Percentiles rank a stretch among this genome's conserved stretches.
phyloP scores from a whole-genome alignment of 1,140 invertebrate species.

The Aleiodes sp. region DNA sequence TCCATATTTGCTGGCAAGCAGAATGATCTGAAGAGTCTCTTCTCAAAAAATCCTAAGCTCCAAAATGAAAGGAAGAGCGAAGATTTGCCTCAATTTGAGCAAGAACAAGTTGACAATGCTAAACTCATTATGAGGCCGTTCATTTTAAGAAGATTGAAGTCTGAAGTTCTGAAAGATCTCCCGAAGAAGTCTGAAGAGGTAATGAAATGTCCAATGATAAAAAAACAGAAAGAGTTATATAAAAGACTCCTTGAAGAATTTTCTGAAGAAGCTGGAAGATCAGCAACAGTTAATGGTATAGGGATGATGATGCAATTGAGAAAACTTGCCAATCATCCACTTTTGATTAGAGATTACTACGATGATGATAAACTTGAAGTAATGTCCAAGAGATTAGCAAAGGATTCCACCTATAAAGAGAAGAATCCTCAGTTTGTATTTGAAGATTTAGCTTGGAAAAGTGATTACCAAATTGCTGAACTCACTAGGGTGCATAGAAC shows the following conservation, averaged over 20 bases:
- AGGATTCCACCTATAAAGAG: slow-evolving; percentile 78
- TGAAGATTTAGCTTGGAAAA: slow-evolving; percentile 87
- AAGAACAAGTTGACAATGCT: slow-evolving; percentile 89
- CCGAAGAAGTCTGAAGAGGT: slow-evolving; percentile 82
- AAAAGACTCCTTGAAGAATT: slow-evolving; percentile 78
- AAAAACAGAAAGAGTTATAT: slow-evolving; percentile 80
- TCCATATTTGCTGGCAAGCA: slow-evolving; percentile 91
- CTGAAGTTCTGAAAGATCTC: slow-evolving; percentile 83
- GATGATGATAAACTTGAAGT: slow-evolving; percentile 73
- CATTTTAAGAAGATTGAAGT: slow-evolving; percentile 89
- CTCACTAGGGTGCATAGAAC: slow-evolving; percentile 73
- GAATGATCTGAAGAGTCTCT: slow-evolving; percentile 87
- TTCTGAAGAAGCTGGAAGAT: slow-evolving; percentile 71
- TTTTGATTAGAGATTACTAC: slow-evolving; percentile 83
- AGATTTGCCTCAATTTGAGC: slow-evolving; percentile 81
- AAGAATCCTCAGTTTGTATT: slow-evolving; percentile 83
- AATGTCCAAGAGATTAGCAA: slow-evolving; percentile 80
- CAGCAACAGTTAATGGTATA: slow-evolving; percentile 71
- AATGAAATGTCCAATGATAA: slow-evolving; percentile 72
- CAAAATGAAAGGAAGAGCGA: slow-evolving; percentile 62
- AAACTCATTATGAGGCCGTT: slow-evolving; percentile 97
- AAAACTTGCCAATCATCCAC: slow-evolving; percentile 89
- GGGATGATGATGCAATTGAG: slow-evolving; percentile 90
- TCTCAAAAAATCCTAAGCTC: slow-evolving; percentile 73
- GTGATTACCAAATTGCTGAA: slow-evolving; percentile 91